Evolutionary conservation across 2,797 vertebrate species (phyloP), one percentile per base, ranked within the genome.

Genomic region (Phoebastria nigripes): DNA sequence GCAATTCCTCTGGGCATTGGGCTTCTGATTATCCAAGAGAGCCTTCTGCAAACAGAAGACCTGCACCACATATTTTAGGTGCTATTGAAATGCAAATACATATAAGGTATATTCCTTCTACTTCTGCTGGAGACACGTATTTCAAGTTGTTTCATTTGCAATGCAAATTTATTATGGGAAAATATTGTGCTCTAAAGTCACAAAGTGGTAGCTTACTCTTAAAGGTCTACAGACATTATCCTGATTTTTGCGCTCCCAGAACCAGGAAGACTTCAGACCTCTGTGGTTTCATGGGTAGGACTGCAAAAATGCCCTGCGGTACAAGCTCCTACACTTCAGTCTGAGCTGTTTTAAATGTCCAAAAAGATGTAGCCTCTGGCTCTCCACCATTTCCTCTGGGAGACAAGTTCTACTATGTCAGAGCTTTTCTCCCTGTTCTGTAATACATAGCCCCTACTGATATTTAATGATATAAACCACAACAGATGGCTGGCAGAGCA

Each of bases 11-110:
- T 74, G 61, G 37, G 69, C 78, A 69, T 3, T 41, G 31, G 69
- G 65, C 58, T 95, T 95, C 83, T 82, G 93, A 93, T 89, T 84
- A 89, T 56, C 47, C 81, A 82, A 56, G 83, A 82, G 52, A 87
- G 93, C 66, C 91, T 92, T 76, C 95, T 86, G 89, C 84, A 94
- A 90, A 90, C 66, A 93, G 35, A 89, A 94, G 78, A 96, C 69
- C 79, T 83, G 56, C 65, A 69, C 42, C 28, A 55, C 31, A 51
- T 84, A 87, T 59, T 95, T 90, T 81, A 89, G 90, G 83, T 96
- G 87, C 92, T 95, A 97, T 62, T 96, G 94, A 97, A 95, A 97
- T 96, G 85, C 85, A 94, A 95, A 97, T 91, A 58, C 9, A 33
- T 16, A 61, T 44, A 94, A 97, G 79, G 82, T 95, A 88, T 88